These are phyloP conservation scores for Callopanchax toddi DNA, from an alignment of 2,113 vertebrate species.

Conservation along the genomic window DNA sequence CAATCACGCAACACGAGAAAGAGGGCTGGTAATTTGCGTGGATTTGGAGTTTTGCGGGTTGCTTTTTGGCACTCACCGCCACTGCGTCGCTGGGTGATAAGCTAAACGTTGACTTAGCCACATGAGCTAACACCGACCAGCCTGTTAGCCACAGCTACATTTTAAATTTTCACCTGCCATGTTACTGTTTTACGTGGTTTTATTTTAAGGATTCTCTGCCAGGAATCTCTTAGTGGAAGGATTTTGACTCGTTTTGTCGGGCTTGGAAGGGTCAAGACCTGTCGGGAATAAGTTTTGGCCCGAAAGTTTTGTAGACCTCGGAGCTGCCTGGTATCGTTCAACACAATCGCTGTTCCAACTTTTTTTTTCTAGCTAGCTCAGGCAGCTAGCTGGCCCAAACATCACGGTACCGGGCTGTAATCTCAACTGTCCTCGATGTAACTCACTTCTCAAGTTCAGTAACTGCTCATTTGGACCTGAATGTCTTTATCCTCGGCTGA, in stretches of 20 bases:
- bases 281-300: conserved; percentile 71
- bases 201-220: conserved; percentile 19
- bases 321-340: conserved; percentile 14
- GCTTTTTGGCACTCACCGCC: conserved; percentile 48
- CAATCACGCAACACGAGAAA: conserved; percentile 65
- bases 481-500: conserved; percentile 26
- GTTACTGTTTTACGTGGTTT: conserved; percentile 35
- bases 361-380: conserved; percentile 57
- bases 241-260: conserved; percentile 45
- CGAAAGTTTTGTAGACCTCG: conserved; percentile 64
- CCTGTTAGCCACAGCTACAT: conserved; percentile 29
- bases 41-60: conserved; percentile 53
- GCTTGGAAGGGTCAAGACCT: conserved; percentile 63
- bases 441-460: neutral
- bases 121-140: conserved; percentile 53
- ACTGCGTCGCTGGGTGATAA: conserved; percentile 42
- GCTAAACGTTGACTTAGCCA: conserved; percentile 46
- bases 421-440: neutral
- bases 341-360: conserved; percentile 56
- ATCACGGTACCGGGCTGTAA: conserved; percentile 19
- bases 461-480: neutral
- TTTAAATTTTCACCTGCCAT: conserved; percentile 45
- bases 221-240: conserved; percentile 29
- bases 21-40: conserved; percentile 66
- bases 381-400: conserved; percentile 50